Conservation (phyloP, 2,888 invertebrate species). For the Trichacis sp. region DNA sequence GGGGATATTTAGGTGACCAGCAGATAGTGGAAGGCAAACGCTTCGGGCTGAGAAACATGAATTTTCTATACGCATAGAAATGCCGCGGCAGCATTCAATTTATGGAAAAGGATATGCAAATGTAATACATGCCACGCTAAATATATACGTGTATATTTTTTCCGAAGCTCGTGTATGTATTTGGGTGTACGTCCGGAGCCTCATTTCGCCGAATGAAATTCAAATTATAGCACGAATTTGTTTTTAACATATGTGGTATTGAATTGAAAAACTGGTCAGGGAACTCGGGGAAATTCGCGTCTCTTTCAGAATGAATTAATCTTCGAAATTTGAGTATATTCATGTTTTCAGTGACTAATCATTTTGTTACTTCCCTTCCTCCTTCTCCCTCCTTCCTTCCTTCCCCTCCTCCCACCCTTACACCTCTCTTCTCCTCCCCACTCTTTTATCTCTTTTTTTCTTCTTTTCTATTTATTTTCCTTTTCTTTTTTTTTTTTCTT, state of each 20-base stretch:
- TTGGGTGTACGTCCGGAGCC: background rate
- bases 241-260: background rate
- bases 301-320: too few relatives aligned
- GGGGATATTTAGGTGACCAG: conserved; percentile 12
- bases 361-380: too few relatives aligned
- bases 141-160: conserved; percentile 10
- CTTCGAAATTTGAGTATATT: background rate
- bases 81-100: conserved; percentile 6
- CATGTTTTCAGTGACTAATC: too few relatives aligned
- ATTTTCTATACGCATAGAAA: conserved; percentile 12
- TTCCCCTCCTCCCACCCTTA: too few relatives aligned
- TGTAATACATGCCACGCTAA: conserved; percentile 9
- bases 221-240: background rate
- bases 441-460: too few relatives aligned
- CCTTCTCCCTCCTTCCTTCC: too few relatives aligned
- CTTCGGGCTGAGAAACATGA: conserved; percentile 10
- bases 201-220: conserved; percentile 5
- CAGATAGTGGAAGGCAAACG: conserved; percentile 10
- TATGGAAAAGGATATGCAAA: conserved; percentile 27
- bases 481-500: too few relatives aligned
- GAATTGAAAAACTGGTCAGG: background rate
- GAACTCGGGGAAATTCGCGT: too few relatives aligned
- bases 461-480: too few relatives aligned
- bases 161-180: background rate
- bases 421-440: too few relatives aligned